Percentiles rank a stretch among this genome's conserved stretches.
phyloP scores from a whole-genome alignment of 2,113 vertebrate genomes.

The pig (Sus scrofa) region T2T-Sscrofa CM000828.6:49753501-49754000 shows the following conservation, averaged over 20 bases:
- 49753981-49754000: neutral
- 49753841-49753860: constrained; percentile 13
- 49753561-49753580: neutral
- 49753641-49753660: neutral
- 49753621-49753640: neutral
- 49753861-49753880: neutral
- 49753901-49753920: neutral
- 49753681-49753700: neutral
- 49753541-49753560: neutral
- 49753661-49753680: neutral
- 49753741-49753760: neutral
- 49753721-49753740: neutral
- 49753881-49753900: neutral
- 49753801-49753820: neutral
- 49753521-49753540: neutral
- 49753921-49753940: neutral
- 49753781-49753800: neutral
- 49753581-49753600: neutral
- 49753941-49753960: constrained; percentile 1
- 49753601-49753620: neutral
- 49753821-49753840: neutral
- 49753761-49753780: neutral
- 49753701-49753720: neutral
- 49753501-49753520: neutral
- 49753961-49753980: neutral